Evolutionary conservation across 2,888 invertebrate species (phyloP).

Genomic region (Sicus ferrugineus): DNA sequence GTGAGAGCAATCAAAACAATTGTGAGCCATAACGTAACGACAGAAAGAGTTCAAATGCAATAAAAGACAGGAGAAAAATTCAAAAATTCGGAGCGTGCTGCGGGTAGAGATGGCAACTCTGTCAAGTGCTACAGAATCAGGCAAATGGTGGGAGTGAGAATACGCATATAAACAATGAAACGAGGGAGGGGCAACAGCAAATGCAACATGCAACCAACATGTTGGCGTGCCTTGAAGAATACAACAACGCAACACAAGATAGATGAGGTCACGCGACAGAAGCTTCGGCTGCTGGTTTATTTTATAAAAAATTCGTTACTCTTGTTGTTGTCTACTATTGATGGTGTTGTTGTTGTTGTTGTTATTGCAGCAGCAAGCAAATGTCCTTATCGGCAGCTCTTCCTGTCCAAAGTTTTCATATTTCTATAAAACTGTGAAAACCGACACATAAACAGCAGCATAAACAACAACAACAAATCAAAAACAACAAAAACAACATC

Average conservation of each 20-base stretch:
- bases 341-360: constrained; percentile 33
- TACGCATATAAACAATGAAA: not conserved
- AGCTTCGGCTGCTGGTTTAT: too few relatives aligned
- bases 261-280: constrained; percentile 37
- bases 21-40: not conserved
- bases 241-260: not conserved
- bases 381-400: constrained; percentile 64
- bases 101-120: too few relatives aligned
- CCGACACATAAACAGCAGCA: not conserved
- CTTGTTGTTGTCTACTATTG: too few relatives aligned
- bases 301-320: too few relatives aligned
- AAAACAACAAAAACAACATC: too few relatives aligned
- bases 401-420: constrained; percentile 65
- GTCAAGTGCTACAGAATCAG: too few relatives aligned
- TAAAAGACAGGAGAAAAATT: not conserved
- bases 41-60: constrained; percentile 3
- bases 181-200: not conserved
- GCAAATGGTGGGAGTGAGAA: not conserved
- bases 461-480: not conserved
- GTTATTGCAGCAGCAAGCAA: constrained; percentile 30
- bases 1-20: not conserved
- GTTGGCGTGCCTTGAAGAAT: not conserved
- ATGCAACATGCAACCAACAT: not conserved
- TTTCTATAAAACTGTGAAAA: constrained; percentile 43
- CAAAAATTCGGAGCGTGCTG: too few relatives aligned